Conservation (phyloP, 2,888 invertebrate species). For the Drosophila tanythrix region DNA sequence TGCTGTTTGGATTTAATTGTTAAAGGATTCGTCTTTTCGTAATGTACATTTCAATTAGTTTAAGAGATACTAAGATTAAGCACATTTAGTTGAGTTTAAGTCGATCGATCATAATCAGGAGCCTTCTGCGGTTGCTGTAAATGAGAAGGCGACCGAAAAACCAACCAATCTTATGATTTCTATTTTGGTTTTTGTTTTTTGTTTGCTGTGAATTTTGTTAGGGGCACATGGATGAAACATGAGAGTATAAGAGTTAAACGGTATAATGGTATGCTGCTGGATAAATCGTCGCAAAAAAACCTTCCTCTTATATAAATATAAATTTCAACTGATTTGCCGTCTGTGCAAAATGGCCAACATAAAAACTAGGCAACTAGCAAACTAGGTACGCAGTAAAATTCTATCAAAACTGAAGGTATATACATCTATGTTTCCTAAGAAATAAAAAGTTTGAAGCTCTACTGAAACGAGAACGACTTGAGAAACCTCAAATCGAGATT, state of each 20-base stretch:
- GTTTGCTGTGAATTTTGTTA: conserved; percentile 32
- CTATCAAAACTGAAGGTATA: conserved; percentile 18
- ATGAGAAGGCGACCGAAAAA: conserved; percentile 91
- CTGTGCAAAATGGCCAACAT: no score
- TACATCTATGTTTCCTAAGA: conserved; percentile 3
- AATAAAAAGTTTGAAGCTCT: neutral
- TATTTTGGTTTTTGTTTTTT: conserved; percentile 25
- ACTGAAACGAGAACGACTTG: neutral
- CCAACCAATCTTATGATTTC: conserved; percentile 83
- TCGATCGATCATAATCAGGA: conserved; percentile 84
- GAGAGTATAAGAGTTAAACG: conserved; percentile 49
- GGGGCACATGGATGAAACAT: conserved; percentile 56
- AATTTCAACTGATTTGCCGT: conserved; percentile 25
- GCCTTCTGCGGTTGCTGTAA: conserved; percentile 93
- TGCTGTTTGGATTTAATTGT: conserved; percentile 53
- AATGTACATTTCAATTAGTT: conserved; percentile 54
- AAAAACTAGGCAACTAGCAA: conserved; percentile 25
- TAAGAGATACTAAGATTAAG: conserved; percentile 24
- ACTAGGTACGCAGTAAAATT: conserved; percentile 25
- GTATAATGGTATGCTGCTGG: conserved; percentile 51
- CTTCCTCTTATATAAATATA: neutral
- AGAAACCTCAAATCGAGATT: neutral
- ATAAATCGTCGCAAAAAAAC: conserved; percentile 30
- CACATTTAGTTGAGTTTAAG: conserved; percentile 27
- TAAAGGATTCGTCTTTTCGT: conserved; percentile 32